phyloP scores from a whole-genome alignment of 2,888 invertebrate species.

The Gari tellinella region DNA sequence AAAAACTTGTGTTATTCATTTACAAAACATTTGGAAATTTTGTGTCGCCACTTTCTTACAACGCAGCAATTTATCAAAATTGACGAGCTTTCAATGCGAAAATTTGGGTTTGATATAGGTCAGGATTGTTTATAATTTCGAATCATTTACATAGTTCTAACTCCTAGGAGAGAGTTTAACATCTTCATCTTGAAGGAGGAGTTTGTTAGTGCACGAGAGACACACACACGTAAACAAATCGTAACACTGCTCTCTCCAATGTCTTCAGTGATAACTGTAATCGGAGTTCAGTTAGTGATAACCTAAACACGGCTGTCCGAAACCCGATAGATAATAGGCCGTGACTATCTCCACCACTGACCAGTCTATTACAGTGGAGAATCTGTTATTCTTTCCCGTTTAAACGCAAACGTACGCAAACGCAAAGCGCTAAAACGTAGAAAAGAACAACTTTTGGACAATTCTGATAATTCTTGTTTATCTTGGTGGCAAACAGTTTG shows the following conservation, averaged over 20 bases:
- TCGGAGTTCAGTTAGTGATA: no score
- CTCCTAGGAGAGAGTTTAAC: conserved; percentile 13
- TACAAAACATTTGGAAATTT: neutral
- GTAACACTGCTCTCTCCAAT: neutral
- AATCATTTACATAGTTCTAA: conserved; percentile 48
- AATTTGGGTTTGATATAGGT: conserved; percentile 50
- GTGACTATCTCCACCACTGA: no score
- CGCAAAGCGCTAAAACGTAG: no score
- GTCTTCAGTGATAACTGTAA: no score
- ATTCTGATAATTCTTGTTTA: no score
- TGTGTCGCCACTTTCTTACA: conserved; percentile 2
- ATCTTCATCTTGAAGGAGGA: conserved; percentile 1
- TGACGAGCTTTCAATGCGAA: conserved; percentile 33
- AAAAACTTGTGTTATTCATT: neutral
- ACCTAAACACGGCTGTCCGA: no score
- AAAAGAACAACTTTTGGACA: no score
- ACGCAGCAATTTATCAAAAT: conserved; percentile 38
- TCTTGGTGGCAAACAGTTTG: no score
- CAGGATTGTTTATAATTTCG: conserved; percentile 43
- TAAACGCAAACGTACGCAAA: no score
- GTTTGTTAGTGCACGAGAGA: conserved; percentile 28
- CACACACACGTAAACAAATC: conserved; percentile 38
- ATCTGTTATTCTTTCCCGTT: no score
- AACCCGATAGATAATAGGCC: no score
- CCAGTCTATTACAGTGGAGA: no score